Evolutionary conservation across 2,113 vertebrate genomes (phyloP), one percentile per base, ranked within the genome.

Genomic region (Nicator chloris): DNA sequence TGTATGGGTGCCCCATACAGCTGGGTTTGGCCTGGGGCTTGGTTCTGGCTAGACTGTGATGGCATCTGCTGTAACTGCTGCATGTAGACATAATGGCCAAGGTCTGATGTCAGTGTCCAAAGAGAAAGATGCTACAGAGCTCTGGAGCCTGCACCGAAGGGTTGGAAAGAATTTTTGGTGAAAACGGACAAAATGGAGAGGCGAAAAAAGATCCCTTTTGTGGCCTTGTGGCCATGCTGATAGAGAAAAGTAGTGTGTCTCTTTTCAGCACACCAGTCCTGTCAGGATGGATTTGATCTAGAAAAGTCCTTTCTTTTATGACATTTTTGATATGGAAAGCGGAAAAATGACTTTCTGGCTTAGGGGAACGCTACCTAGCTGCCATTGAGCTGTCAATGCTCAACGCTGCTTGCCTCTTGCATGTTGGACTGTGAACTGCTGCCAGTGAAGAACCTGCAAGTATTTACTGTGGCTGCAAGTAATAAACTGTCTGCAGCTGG

Each of bases 351-450:
- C 47, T 94, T 88, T 78, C 27, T 35, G 56, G 19, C 30, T 82
- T 47, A 39, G 17, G 9, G 19, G 30, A 81, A 15, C 12, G 30
- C 45, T 54, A 50, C n/a, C 59, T 30, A 77, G 22, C 4, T 81
- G 12, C 15, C 33, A 61, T 2, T 65, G 54, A 71, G 20, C 33
- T 92, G 33, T 50, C 64, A 54, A 3, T 83, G 51, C 60, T 90
- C 13, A 37, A 40, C 0, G 0, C 20, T 2, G 0, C 44, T 60
- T 94, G 10, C 24, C 9, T 86, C 13, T 39, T 79, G 8, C 28
- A 7, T 80, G 13, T 69, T 90, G 63, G 49, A 56, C 71, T 76
- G 30, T 60, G 60, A 89, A 75, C n/a, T 60, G 35, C 51, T 92
- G 82, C 47, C 28, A 63, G 6, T 54, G n/a, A 35, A 80, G 64